These are phyloP conservation scores for Microvelia longipes DNA, from an alignment of 1,140 invertebrate species.

Conservation along the genomic window DNA sequence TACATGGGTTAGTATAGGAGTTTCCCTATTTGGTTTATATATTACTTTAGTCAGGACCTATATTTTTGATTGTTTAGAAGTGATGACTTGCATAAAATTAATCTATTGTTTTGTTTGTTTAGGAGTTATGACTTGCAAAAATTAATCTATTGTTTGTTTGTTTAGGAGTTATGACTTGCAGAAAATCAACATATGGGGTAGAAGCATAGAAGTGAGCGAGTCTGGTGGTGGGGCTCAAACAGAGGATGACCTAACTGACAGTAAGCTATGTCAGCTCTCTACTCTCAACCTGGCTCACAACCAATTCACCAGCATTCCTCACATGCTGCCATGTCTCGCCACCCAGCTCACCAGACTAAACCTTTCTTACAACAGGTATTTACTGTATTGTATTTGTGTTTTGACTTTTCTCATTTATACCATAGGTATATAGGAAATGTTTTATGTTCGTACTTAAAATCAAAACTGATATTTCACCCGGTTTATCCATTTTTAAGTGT, in stretches of 20 bases:
- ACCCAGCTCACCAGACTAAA: slow-evolving; percentile 72
- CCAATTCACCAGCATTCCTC: slow-evolving; percentile 69
- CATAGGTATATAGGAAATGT: too few relatives aligned
- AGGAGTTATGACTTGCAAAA: too few relatives aligned
- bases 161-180: slow-evolving; percentile 33
- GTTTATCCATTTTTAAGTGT: too few relatives aligned
- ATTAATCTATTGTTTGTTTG: slow-evolving; percentile 15
- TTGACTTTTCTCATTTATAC: too few relatives aligned
- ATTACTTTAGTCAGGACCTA: too few relatives aligned
- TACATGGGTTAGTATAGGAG: too few relatives aligned
- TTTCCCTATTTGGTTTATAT: too few relatives aligned
- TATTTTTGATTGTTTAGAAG: too few relatives aligned
- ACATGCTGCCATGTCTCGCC: slow-evolving; percentile 74
- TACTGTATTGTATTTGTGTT: too few relatives aligned
- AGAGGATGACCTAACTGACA: slow-evolving; percentile 22
- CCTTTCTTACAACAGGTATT: slow-evolving; percentile 66
- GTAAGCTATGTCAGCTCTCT: slow-evolving; percentile 40
- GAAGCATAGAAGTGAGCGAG: slow-evolving; percentile 49
- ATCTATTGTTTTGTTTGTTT: slow-evolving; percentile 14
- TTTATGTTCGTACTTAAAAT: too few relatives aligned
- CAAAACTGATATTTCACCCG: too few relatives aligned
- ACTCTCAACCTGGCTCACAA: slow-evolving; percentile 82
- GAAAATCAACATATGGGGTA: slow-evolving; percentile 57
- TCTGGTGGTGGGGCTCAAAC: slow-evolving; percentile 34
- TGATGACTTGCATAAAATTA: too few relatives aligned